Evolutionary conservation across 1,140 invertebrate genomes (phyloP), one percentile per base, ranked within the genome.

Genomic region (Procambarus virginalis): DNA sequence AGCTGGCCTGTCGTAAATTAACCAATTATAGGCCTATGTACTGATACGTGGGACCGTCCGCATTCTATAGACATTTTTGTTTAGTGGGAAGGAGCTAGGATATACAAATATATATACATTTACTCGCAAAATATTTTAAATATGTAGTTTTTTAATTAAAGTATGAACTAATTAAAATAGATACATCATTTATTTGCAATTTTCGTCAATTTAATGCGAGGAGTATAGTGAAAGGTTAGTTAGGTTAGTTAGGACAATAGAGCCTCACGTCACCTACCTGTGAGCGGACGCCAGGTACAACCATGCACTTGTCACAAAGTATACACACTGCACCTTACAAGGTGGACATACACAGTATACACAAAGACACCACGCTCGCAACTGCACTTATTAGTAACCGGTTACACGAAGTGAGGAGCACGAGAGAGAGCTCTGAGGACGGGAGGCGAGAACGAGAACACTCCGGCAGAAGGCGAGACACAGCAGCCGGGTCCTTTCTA

Each of bases 291-390:
- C 22, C 22, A 73, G 68, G 68, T 73, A 73, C 34, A 73, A 73
- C 6, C 22, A 73, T 73, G 22, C 68, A 73, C 68, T 73, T 73
- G 68, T 73, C 68, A 73, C 64, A 68, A 34, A 34, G 12, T 5
- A 8, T 73, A 34, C 22, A 73, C 68, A 73, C 68, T 73, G n/a
- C n/a, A 73, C 68, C 68, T 73, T 73, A 73, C 68, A 73, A 22
- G 68, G n/a, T 73, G 20, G 4, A 34, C n/a, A 73, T 34, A 34
- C 68, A 73, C 22, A 34, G 68, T 73, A 73, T 34, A 73, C 68
- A 73, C 68, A 73, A 17, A 73, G n/a, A 34, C 6, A 5, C n/a
- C 68, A 20, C 68, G 22, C 10, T 73, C 34, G 6, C 22, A 9
- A 73, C 8, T 0, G 22, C 68, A 73, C 68, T 22, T 17, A 34